Base-by-base conservation (phyloP, 2,888 invertebrate species). In the Cephus nigrinus region DNA sequence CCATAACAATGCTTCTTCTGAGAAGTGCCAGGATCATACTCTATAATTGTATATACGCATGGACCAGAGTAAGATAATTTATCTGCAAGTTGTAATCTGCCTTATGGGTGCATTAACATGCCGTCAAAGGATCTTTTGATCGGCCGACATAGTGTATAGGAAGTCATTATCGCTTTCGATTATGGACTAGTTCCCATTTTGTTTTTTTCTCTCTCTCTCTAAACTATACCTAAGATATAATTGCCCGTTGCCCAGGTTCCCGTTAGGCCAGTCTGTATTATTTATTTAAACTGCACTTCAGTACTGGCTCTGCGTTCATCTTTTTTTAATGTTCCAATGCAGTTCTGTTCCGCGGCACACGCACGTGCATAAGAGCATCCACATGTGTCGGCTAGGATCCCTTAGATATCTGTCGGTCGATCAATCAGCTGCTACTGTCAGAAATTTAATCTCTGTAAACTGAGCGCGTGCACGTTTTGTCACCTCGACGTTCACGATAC, bases 341-440 rank as follows among this genome's bases (percentile, higher is more conserved):
- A 55, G 55, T 55, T 23, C 55, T 15, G 55, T 55, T 5, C 55
- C 23, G 55, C 55, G 55, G 23, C 55, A 23, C 23, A 55, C 55
- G 9, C 55, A 55, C 55, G 55, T 55, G 55, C 55, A 55, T 55
- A 55, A 55, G 55, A 55, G 23, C 55, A 23, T 9, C 55, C 55
- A 23, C 55, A 55, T 23, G 55, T 15, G 55, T 55, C 55, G 71
- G 31, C 23, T n/a, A 71, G 71, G 71, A 71, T 71, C 71, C 31
- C 71, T 33, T 30, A 55, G 69, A 78, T 78, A 78, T 78, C 78
- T 78, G 71, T 71, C 75, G 72, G 36, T 68, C 78, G 78, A 78
- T 78, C 78, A 75, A 78, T 78, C 78, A 78, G 78, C 78, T 78
- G 78, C 78, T 78, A 78, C 78, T 78, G 78, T 78, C 78, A 78